A percentile compares a stretch with the other conserved stretches of the same genome.
phyloP scores from a whole-genome alignment of 2,888 invertebrate genomes.

The Mythimna loreyi region DNA sequence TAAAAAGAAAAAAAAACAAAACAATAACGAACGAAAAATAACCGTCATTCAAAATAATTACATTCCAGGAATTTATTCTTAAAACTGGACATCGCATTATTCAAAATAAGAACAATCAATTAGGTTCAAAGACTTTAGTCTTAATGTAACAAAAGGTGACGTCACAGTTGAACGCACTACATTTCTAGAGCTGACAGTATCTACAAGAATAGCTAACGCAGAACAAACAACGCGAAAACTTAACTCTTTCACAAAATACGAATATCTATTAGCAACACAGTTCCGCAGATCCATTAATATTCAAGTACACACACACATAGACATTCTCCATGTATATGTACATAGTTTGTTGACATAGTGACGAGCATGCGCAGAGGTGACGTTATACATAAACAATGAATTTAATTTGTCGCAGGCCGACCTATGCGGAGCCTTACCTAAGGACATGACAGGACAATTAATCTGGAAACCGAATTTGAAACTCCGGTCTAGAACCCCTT shows the following conservation, averaged over 20 bases:
- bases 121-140: slow-evolving; percentile 54
- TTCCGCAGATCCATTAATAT: slow-evolving; percentile 69
- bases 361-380: slow-evolving; percentile 84
- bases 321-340: slow-evolving; percentile 56
- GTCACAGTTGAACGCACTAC: slow-evolving; percentile 57
- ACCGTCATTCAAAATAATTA: slow-evolving; percentile 36
- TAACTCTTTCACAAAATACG: slow-evolving; percentile 63
- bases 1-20: slow-evolving; percentile 1
- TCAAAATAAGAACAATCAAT: too few relatives aligned
- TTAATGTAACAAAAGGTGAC: slow-evolving; percentile 62
- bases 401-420: slow-evolving; percentile 72
- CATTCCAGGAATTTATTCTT: slow-evolving; percentile 55
- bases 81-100: slow-evolving; percentile 24
- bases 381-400: slow-evolving; percentile 86
- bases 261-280: slow-evolving; percentile 61
- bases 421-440: slow-evolving; percentile 51
- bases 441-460: slow-evolving; percentile 50
- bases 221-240: slow-evolving; percentile 48
- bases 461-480: slow-evolving; percentile 49
- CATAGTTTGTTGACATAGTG: slow-evolving; percentile 85
- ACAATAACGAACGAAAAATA: slow-evolving; percentile 22
- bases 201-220: slow-evolving; percentile 47
- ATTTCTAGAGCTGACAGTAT: slow-evolving; percentile 50
- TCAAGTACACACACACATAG: slow-evolving; percentile 62
- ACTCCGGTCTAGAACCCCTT: slow-evolving; percentile 34